Evolutionary conservation across 1,140 invertebrate species (phyloP), one percentile per base, ranked within the genome.

Genomic region (Kradibia gibbosae): DNA sequence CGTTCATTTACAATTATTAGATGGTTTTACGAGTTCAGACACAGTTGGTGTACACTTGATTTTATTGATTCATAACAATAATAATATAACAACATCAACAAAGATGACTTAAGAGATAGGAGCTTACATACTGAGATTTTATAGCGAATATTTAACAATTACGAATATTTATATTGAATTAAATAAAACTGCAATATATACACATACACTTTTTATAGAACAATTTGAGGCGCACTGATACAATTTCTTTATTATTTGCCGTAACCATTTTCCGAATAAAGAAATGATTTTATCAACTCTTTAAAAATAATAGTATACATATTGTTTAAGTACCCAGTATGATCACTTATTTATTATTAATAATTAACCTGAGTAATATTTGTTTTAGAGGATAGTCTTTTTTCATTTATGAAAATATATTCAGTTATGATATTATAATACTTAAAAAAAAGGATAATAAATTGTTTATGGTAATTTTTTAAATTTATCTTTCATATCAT

Each of bases 61-160:
- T 70, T 72, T 60, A 13, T 42, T 36, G 57, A 67, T 57, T 31
- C 65, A 39, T 60, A 77, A 78, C 75, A 78, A 82, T 71, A 82
- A 82, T 76, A 78, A 78, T 82, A 36, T 74, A 82, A 78, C 60
- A 82, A 78, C 71, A 82, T 79, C 45, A 82, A 82, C 81, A 82
- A 82, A 70, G 71, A 82, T 82, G 55, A 82, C n/a, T 67, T 76
- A 70, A 81, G 39, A 81, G 80, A 81, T 60, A 62, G 72, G 72
- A 76, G 80, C 60, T 67, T 65, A 75, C 36, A 42, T 71, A 50
- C 73, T 22, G 57, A 74, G 45, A 76, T 31, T 81, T 67, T 60
- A 81, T 60, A 80, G 42, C 15, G 60, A 74, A 48, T 62, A 80
- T 67, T 75, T 74, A 80, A 80, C 71, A 53, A 74, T 65, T 74